These are phyloP conservation scores for Zoanthus sociatus DNA, from an alignment of 92 coral and sea anemone genomes.

Conservation along the genomic window DNA sequence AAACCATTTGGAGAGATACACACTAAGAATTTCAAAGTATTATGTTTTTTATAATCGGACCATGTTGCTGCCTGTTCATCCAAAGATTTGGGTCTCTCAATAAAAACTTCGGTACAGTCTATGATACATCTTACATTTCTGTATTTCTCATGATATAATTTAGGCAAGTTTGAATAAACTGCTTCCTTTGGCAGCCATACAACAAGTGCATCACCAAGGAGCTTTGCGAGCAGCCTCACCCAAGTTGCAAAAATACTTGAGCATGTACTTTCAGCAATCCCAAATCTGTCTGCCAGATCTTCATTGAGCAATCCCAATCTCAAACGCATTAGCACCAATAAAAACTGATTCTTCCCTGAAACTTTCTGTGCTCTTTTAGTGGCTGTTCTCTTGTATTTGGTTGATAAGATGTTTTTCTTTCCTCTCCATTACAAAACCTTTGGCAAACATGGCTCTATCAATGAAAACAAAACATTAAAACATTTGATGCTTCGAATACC, in stretches of 20 bases:
- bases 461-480: conserved; percentile 51
- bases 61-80: conserved; percentile 50
- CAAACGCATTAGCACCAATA: conserved; percentile 54
- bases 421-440: conserved; percentile 53
- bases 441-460: conserved; percentile 53
- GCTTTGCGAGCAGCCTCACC: conserved; percentile 44
- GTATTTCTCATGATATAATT: conserved; percentile 47
- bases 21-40: conserved; percentile 53
- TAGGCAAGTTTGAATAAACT: conserved; percentile 46
- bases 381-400: conserved; percentile 50
- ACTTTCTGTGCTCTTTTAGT: conserved; percentile 51
- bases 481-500: conserved; percentile 51
- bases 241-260: conserved; percentile 55
- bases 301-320: conserved; percentile 52
- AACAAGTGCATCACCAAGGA: conserved; percentile 45
- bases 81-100: conserved; percentile 52
- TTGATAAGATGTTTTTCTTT: conserved; percentile 48
- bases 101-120: conserved; percentile 61
- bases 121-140: conserved; percentile 41
- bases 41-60: conserved; percentile 57
- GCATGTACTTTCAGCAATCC: conserved; percentile 47
- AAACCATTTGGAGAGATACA: conserved; percentile 51
- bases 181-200: conserved; percentile 48
- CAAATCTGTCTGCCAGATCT: conserved; percentile 55
- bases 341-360: conserved; percentile 50